A percentile compares a stretch with the other conserved stretches of the same genome.
These are phyloP conservation scores for Nebria salina DNA, from an alignment of 2,888 invertebrate genomes.

Conservation along the genomic window DNA sequence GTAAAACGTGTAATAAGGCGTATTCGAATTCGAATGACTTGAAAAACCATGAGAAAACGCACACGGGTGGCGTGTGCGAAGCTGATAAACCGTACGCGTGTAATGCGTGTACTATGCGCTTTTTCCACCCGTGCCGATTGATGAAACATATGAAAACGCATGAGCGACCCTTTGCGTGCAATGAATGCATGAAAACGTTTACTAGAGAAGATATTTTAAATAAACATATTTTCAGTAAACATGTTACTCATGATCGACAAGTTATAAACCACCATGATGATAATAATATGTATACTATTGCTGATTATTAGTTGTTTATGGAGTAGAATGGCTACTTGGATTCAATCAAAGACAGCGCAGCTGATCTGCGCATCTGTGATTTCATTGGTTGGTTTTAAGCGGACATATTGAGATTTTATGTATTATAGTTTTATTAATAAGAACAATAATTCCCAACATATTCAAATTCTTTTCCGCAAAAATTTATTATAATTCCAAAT, in stretches of 20 bases:
- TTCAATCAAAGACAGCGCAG: background rate
- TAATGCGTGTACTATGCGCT: conserved; percentile 55
- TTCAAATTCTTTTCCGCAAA: too few species aligned
- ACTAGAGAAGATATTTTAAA: conserved; percentile 52
- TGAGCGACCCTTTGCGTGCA: conserved; percentile 54
- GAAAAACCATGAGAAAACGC: conserved; percentile 56
- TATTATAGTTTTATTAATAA: too few species aligned
- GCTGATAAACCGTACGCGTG: conserved; percentile 57
- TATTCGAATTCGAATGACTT: conserved; percentile 58
- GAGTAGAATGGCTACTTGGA: background rate
- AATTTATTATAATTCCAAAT: too few species aligned
- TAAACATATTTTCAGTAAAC: conserved; percentile 55
- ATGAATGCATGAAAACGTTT: conserved; percentile 55
- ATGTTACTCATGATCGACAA: conserved; percentile 45
- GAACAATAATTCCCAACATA: too few species aligned
- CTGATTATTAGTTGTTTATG: conserved; percentile 21
- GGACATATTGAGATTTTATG: too few species aligned
- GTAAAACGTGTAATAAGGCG: conserved; percentile 56
- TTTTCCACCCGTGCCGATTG: conserved; percentile 61
- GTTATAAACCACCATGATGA: conserved; percentile 27
- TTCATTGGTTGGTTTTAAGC: too few species aligned
- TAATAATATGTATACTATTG: conserved; percentile 31
- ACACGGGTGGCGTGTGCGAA: conserved; percentile 50
- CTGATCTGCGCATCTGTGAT: background rate
- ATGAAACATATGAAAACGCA: conserved; percentile 64